Conservation (phyloP, 2,113 vertebrate species). For the Passer montanus region DNA sequence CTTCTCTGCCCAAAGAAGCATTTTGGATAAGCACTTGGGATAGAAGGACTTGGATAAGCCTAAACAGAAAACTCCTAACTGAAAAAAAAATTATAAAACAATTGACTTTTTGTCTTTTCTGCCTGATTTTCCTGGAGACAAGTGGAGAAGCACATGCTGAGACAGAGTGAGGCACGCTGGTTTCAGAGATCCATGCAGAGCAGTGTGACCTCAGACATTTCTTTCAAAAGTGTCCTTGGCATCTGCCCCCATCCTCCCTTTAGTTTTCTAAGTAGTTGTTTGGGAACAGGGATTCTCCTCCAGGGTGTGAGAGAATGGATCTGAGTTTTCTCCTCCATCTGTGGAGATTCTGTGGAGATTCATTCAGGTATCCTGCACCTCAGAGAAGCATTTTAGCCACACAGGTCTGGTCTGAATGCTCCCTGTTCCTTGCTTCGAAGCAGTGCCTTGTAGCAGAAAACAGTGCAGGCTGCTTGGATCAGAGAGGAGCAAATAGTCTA, state of each 20-base stretch:
- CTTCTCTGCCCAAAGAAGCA: not conserved
- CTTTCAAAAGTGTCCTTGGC: not conserved
- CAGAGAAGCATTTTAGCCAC: not conserved
- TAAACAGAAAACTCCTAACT: not conserved
- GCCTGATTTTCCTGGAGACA: not conserved
- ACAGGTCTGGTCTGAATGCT: not conserved
- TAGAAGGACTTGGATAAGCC: not conserved
- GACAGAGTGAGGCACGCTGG: fast-evolving
- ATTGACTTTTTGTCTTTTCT: not conserved
- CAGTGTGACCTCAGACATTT: not conserved
- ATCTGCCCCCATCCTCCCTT: not conserved
- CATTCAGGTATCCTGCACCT: not conserved
- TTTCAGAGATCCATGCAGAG: not conserved
- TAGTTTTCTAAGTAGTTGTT: not conserved
- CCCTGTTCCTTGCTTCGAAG: not conserved
- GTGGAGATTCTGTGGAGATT: not conserved
- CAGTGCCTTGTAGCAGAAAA: not conserved
- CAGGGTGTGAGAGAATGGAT: not conserved
- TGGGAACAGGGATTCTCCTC: not conserved
- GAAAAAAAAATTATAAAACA: not conserved
- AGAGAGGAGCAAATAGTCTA: not conserved
- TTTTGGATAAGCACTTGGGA: not conserved
- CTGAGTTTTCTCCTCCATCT: not conserved
- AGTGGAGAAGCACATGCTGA: not conserved
- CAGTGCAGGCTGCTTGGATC: not conserved